phyloP scores from a whole-genome alignment of 1,140 invertebrate species.

The Ephestia elutella region DNA sequence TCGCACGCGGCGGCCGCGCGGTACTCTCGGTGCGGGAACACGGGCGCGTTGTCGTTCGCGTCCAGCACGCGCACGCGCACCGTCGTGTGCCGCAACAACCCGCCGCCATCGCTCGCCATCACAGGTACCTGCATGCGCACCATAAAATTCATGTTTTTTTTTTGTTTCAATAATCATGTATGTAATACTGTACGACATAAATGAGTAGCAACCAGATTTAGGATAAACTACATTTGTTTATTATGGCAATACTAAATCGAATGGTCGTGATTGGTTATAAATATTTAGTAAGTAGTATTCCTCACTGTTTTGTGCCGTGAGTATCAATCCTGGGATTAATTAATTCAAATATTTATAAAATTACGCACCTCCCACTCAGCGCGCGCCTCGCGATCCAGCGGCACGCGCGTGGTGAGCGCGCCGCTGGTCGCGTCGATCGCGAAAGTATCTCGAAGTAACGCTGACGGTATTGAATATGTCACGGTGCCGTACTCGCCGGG shows the following conservation, averaged over 20 bases:
- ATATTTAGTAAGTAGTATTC: too few relatives aligned
- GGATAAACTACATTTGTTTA: too few relatives aligned
- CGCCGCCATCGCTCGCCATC: constrained; percentile 90
- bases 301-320: too few relatives aligned
- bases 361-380: constrained; percentile 76
- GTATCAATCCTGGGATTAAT: not conserved
- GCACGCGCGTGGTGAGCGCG: constrained; percentile 83
- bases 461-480: constrained; percentile 87
- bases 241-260: too few relatives aligned
- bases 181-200: too few relatives aligned
- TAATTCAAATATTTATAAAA: not conserved
- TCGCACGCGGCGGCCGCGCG: constrained; percentile 82
- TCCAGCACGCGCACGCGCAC: constrained; percentile 87
- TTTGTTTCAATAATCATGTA: not conserved
- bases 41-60: constrained; percentile 91
- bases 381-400: constrained; percentile 86
- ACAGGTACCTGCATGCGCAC: constrained; percentile 78
- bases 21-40: constrained; percentile 87
- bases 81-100: constrained; percentile 84
- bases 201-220: too few relatives aligned
- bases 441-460: constrained; percentile 85
- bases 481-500: constrained; percentile 86
- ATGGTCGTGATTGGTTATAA: too few relatives aligned
- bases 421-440: constrained; percentile 85
- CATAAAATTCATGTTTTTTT: not conserved